phyloP scores from a whole-genome alignment of 2,888 invertebrate species.

The Chrysolina haemoptera region DNA sequence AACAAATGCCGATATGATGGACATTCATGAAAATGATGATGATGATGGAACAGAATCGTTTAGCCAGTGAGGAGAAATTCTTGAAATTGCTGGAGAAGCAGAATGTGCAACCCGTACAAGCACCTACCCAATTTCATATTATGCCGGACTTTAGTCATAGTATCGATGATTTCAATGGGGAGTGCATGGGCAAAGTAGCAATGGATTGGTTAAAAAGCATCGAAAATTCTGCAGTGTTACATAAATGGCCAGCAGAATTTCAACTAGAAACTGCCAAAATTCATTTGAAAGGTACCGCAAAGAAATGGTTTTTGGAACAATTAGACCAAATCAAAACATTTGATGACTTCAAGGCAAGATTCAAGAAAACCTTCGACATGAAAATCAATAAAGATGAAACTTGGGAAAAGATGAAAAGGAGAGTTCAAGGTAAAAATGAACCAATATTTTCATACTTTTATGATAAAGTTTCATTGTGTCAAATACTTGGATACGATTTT shows the following conservation, averaged over 20 bases:
- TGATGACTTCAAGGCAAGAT: neutral
- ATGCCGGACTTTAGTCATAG: neutral
- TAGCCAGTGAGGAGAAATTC: neutral
- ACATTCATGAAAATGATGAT: neutral
- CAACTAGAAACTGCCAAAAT: neutral
- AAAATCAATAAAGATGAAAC: neutral
- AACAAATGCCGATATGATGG: neutral
- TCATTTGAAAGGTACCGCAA: neutral
- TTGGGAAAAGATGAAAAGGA: conserved; percentile 17
- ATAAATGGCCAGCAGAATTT: neutral
- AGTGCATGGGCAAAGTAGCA: neutral
- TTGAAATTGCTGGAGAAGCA: neutral
- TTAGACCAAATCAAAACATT: neutral
- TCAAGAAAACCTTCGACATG: neutral
- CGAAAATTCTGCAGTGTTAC: neutral
- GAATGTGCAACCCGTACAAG: neutral
- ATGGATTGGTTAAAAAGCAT: neutral
- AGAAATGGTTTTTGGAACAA: neutral
- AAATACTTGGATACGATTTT: neutral
- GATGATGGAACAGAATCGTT: neutral
- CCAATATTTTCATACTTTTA: conserved; percentile 8
- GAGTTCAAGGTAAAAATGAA: conserved; percentile 19
- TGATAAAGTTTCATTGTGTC: neutral
- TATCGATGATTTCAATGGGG: neutral
- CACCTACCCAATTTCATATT: neutral